Evolutionary conservation across 2,113 vertebrate genomes (phyloP).

Genomic region (Spea multiplicata): DNA sequence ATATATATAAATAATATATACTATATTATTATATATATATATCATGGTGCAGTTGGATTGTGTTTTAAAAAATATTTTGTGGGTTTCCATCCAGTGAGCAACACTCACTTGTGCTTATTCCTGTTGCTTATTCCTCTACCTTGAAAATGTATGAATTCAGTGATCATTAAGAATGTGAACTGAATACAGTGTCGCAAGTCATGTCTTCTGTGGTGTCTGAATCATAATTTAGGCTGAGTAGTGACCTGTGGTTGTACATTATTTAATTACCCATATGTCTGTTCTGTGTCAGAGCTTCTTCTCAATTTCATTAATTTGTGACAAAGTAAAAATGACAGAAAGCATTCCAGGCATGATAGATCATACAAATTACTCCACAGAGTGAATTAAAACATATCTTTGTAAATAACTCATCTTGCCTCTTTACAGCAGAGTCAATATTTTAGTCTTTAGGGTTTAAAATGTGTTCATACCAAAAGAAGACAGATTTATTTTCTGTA

Average conservation of each 20-base stretch:
- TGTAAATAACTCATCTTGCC: constrained; percentile 37
- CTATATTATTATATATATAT: no score
- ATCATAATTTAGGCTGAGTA: constrained; percentile 25
- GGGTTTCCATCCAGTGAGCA: no score
- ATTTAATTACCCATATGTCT: constrained; percentile 37
- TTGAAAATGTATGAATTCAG: no score
- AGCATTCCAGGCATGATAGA: constrained; percentile 27
- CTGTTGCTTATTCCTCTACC: no score
- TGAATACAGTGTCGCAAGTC: not conserved
- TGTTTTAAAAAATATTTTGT: no score
- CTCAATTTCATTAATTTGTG: constrained; percentile 43
- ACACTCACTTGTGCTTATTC: no score
- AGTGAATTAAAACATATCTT: constrained; percentile 42
- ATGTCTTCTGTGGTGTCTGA: constrained; percentile 12
- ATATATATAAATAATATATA: no score
- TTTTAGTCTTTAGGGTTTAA: constrained; percentile 37
- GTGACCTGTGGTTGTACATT: constrained; percentile 18
- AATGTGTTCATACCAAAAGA: constrained; percentile 9
- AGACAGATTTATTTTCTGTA: constrained; percentile 19
- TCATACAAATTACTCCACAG: constrained; percentile 32
- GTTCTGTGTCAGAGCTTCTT: constrained; percentile 14
- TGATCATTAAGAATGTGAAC: no score
- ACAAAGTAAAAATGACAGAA: constrained; percentile 41
- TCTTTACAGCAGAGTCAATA: constrained; percentile 37
- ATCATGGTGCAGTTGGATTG: no score